Evolutionary conservation across 2,797 vertebrate genomes (phyloP), one percentile per base, ranked within the genome.

Genomic region (Acomys russatus): DNA sequence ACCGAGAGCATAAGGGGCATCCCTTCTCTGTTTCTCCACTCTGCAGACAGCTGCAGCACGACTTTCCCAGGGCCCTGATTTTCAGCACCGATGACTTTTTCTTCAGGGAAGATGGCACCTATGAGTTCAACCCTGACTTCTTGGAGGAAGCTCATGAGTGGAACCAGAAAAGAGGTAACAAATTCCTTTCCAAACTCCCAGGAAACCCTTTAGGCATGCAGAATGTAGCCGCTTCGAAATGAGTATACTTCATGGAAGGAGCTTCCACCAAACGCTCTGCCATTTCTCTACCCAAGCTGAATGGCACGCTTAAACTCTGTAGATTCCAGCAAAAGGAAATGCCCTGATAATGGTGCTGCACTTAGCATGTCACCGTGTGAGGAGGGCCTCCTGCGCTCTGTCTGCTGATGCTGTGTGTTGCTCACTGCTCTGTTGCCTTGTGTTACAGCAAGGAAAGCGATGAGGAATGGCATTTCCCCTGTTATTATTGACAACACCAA

Each of bases 401-500:
- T 54, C 88, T 95, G 90, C 83, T 84, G 95, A 96, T 35, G 88
- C 92, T 84, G 78, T 90, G 9, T 96, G 14, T 64, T 44, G 94
- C 88, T 98, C 94, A 97, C 93, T 96, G 95, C 98, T 97, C 74
- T 84, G 59, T 97, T 84, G 96, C 98, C 66, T 98, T 98, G 93
- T 97, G 20, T 98, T 99, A 73, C 98, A 99, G 99, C 99, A 80
- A 98, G 85, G 92, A 98, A 98, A 97, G 99, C 99, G 92, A 99
- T 99, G 99, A 98, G 98, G 98, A 98, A 98, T 71, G 98, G 99
- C 97, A 98, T 97, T 97, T 98, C 98, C 96, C 99, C 98, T 0
- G 96, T 99, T 97, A 98, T 99, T 97, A 99, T 99, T 96, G 99
- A 99, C 95, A 99, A 99, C 79, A 99, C 99, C 98, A 99, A 99